Conservation (phyloP, 2,113 vertebrate species). For the Trichomycterus rosablanca region DNA sequence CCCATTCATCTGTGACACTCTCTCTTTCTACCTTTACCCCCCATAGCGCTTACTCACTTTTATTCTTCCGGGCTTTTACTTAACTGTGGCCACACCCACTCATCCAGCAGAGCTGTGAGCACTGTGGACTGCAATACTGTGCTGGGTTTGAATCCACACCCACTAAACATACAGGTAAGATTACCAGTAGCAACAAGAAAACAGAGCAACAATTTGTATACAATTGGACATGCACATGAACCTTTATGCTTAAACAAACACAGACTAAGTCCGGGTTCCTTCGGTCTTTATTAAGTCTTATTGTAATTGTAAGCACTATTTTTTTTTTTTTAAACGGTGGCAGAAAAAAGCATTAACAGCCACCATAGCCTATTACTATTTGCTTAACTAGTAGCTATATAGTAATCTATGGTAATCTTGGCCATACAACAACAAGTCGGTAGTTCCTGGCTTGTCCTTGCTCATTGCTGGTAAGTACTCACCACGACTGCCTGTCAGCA, state of each 20-base stretch:
- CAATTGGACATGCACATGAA: background rate
- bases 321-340: no score
- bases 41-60: background rate
- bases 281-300: no score
- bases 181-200: slow-evolving; percentile 5
- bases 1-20: background rate
- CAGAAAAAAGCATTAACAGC: no score
- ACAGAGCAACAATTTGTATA: background rate
- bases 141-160: background rate
- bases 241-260: background rate
- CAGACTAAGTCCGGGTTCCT: no score
- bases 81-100: slow-evolving; percentile 19
- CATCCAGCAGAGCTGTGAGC: slow-evolving; percentile 13
- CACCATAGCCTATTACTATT: no score
- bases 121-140: background rate
- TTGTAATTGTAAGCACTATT: no score
- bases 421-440: no score
- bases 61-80: slow-evolving; percentile 6
- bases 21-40: background rate
- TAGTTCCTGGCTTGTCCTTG: no score
- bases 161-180: background rate
- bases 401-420: no score
- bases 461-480: no score
- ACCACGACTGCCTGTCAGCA: no score
- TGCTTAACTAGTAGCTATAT: no score